These are phyloP conservation scores for Eupsilia transversa DNA, from an alignment of 2,888 invertebrate genomes.

Conservation along the genomic window DNA sequence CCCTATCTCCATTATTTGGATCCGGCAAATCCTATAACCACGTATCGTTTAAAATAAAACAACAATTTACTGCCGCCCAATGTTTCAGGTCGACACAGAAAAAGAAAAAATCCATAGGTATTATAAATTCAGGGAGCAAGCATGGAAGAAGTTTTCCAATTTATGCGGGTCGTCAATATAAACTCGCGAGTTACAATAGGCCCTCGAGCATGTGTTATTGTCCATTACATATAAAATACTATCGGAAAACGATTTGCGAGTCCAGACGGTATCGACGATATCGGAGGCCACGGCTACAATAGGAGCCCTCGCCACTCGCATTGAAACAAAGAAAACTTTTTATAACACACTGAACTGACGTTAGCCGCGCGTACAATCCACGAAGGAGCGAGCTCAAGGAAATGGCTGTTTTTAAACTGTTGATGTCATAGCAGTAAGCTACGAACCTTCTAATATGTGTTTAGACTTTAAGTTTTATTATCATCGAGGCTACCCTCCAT, in stretches of 20 bases:
- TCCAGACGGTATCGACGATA: conserved; percentile 72
- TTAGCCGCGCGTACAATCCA: conserved; percentile 51
- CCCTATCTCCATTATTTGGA: conserved; percentile 52
- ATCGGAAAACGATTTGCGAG: conserved; percentile 87
- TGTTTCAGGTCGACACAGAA: conserved; percentile 34
- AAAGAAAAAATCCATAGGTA: conserved; percentile 56
- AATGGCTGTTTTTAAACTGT: conserved; percentile 9
- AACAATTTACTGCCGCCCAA: conserved; percentile 45
- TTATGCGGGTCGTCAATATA: conserved; percentile 68
- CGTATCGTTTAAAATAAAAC: conserved; percentile 59
- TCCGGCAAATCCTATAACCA: conserved; percentile 47
- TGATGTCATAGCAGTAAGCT: neutral
- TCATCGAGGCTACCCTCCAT: neutral
- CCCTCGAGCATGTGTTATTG: conserved; percentile 82
- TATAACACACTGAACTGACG: conserved; percentile 80
- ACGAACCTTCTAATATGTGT: neutral
- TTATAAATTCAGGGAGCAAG: conserved; percentile 56
- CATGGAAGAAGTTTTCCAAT: conserved; percentile 61
- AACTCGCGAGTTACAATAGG: conserved; percentile 71
- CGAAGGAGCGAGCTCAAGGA: neutral
- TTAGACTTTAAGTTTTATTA: neutral
- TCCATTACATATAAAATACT: conserved; percentile 86
- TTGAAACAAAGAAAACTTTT: conserved; percentile 87
- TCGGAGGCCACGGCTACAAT: conserved; percentile 67
- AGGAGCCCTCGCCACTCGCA: conserved; percentile 67